phyloP scores from a whole-genome alignment of 1,140 invertebrate species.

The Zaprionus camerounensis region DNA sequence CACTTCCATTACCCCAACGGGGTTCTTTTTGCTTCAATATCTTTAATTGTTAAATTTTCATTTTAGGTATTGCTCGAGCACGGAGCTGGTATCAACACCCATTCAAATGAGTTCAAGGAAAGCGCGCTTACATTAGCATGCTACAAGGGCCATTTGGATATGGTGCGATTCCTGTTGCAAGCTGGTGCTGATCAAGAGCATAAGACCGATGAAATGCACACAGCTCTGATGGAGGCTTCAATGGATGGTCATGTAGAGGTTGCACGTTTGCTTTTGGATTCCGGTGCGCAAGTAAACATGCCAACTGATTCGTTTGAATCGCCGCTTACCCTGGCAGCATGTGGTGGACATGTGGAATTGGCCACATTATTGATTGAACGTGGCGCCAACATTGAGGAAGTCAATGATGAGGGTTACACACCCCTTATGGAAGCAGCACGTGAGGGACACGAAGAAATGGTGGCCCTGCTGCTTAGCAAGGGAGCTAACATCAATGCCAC shows the following conservation, averaged over 20 bases:
- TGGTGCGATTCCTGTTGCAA: conserved; percentile 97
- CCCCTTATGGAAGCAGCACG: conserved; percentile 99
- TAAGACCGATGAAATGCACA: conserved; percentile 99
- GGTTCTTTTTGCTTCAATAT: not conserved
- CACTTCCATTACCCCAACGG: not conserved
- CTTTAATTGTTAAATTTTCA: not conserved
- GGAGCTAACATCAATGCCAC: conserved; percentile 99
- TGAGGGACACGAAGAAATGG: conserved; percentile 99
- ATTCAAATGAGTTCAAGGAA: conserved; percentile 99
- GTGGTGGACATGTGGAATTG: conserved; percentile 98
- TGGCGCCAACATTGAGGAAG: conserved; percentile 99
- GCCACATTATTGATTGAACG: conserved; percentile 97
- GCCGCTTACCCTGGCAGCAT: conserved; percentile 98
- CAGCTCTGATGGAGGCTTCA: conserved; percentile 99
- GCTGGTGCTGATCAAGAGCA: conserved; percentile 98
- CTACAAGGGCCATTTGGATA: conserved; percentile 98
- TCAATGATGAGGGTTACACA: conserved; percentile 99
- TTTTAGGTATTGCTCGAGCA: conserved; percentile 89
- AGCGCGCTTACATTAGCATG: conserved; percentile 97
- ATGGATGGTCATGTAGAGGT: conserved; percentile 99
- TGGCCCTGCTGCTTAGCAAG: conserved; percentile 95
- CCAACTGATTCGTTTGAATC: conserved; percentile 99
- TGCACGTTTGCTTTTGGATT: conserved; percentile 95
- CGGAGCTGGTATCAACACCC: conserved; percentile 98
- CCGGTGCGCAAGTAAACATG: conserved; percentile 99